Evolutionary conservation across 2,797 vertebrate genomes (phyloP).

Genomic region (Micropoecilia bifurca): DNA sequence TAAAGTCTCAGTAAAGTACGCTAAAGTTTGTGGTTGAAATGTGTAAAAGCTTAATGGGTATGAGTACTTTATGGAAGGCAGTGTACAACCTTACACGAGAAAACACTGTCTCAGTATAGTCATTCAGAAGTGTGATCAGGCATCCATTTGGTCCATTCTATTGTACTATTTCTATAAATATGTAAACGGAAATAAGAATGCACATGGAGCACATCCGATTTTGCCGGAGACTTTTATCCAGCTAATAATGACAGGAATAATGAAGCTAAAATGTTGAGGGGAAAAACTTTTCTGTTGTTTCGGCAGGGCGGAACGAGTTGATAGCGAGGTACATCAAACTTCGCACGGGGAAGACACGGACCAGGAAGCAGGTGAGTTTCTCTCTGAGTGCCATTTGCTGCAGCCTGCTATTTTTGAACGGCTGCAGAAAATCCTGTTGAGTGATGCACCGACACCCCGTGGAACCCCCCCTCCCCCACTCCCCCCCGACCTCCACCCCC

Average conservation of each 20-base stretch:
- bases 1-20: background rate
- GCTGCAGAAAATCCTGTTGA: conserved; percentile 57
- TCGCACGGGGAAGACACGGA: conserved; percentile 89
- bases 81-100: background rate
- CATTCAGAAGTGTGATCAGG: conserved; percentile 9
- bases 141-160: conserved; percentile 18
- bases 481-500: too few relatives aligned
- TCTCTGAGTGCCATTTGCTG: conserved; percentile 30
- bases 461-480: conserved; percentile 3
- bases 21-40: background rate
- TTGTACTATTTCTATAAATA: conserved; percentile 13
- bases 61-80: background rate
- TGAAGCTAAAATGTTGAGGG: background rate
- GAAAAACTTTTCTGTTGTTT: conserved; percentile 14
- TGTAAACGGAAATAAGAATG: conserved; percentile 27
- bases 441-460: conserved; percentile 55
- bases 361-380: conserved; percentile 88
- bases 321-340: conserved; percentile 92
- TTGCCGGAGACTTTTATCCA: conserved; percentile 6
- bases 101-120: background rate
- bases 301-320: conserved; percentile 87
- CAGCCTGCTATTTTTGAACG: conserved; percentile 64
- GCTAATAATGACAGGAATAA: conserved; percentile 3
- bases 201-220: conserved; percentile 15
- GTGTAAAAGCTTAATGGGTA: background rate